A percentile compares a stretch with the other conserved stretches of the same genome.
Evolutionary conservation across 2,113 vertebrate species (phyloP).

Genomic region (Sus scrofa): DNA sequence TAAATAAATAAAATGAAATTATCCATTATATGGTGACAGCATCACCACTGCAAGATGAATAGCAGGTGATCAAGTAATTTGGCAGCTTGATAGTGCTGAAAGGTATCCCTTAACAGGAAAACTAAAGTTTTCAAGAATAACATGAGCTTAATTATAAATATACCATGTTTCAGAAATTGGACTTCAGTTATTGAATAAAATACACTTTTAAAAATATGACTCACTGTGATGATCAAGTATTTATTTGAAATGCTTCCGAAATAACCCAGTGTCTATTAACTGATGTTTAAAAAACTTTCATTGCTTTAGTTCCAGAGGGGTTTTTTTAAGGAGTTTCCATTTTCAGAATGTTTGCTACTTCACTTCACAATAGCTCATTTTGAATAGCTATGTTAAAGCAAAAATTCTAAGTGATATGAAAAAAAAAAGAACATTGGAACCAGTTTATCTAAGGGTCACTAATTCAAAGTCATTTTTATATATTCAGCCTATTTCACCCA

Average conservation of each 20-base stretch:
- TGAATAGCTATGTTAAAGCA: neutral
- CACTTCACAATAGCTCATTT: neutral
- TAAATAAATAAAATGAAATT: no score
- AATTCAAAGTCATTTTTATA: neutral
- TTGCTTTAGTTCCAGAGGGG: neutral
- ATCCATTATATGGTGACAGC: neutral
- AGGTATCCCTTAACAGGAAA: neutral
- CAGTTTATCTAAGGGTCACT: neutral
- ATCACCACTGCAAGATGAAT: neutral
- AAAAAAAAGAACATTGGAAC: neutral
- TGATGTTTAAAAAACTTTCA: neutral
- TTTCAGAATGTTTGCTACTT: neutral
- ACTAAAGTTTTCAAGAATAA: neutral
- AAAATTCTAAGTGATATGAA: neutral
- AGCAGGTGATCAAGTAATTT: neutral
- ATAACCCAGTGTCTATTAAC: neutral
- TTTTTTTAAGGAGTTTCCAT: neutral
- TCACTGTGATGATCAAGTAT: neutral
- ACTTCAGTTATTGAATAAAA: conserved; percentile 6
- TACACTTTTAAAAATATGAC: neutral
- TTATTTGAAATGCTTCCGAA: neutral
- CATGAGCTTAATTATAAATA: neutral
- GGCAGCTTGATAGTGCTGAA: neutral
- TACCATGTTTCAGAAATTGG: neutral
- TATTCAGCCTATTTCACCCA: neutral